A percentile compares a stretch with the other conserved stretches of the same genome.
These are phyloP conservation scores for Sebastes oblongus DNA, from an alignment of 2,797 vertebrate genomes.

Conservation along the genomic window DNA sequence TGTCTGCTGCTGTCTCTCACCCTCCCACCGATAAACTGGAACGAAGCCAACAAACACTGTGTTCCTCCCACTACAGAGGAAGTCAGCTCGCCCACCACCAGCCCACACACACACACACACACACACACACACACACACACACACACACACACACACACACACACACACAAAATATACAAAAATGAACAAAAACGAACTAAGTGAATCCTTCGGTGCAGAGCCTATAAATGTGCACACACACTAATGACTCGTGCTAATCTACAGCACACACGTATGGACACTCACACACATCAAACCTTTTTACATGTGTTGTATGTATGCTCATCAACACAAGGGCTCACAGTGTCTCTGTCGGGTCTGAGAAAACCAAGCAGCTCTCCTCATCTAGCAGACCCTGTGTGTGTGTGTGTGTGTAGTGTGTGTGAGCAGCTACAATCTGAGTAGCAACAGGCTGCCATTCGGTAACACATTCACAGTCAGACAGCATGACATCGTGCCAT, in stretches of 20 bases:
- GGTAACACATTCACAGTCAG: slow-evolving; percentile 27
- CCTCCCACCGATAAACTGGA: slow-evolving; percentile 71
- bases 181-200: neutral
- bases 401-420: neutral
- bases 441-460: slow-evolving; percentile 38
- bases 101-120: slow-evolving; percentile 9
- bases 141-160: slow-evolving; percentile 27
- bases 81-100: slow-evolving; percentile 69
- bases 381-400: neutral
- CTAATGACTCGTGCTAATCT: slow-evolving; percentile 26
- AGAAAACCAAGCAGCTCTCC: slow-evolving; percentile 38
- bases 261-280: slow-evolving; percentile 4
- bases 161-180: neutral
- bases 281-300: slow-evolving; percentile 19
- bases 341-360: slow-evolving; percentile 19
- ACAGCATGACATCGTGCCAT: slow-evolving; percentile 24
- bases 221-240: slow-evolving; percentile 9
- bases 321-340: neutral
- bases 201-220: slow-evolving; percentile 13
- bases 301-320: neutral
- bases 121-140: slow-evolving; percentile 12
- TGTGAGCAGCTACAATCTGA: slow-evolving; percentile 9
- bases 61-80: slow-evolving; percentile 68
- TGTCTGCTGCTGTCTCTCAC: slow-evolving; percentile 65
- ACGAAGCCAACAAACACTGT: slow-evolving; percentile 69